A percentile compares a stretch with the other conserved stretches of the same genome.
Conservation (phyloP, 1,140 invertebrate genomes). For the Acromyrmex echinatior region DNA sequence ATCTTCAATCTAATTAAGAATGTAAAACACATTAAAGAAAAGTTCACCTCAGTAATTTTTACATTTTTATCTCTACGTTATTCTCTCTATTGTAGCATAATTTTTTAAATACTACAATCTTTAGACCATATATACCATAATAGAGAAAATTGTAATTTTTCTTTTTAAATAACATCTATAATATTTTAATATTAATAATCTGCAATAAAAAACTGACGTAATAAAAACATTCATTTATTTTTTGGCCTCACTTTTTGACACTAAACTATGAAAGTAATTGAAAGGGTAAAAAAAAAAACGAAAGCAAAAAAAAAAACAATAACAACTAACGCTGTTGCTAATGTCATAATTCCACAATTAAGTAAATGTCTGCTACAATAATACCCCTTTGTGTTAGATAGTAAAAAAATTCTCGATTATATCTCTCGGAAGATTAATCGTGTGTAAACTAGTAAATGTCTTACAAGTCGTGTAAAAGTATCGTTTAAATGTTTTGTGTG, state of each 20-base stretch:
- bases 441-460: neutral
- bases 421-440: slow-evolving; percentile 9
- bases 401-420: neutral
- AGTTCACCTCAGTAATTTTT: slow-evolving; percentile 24
- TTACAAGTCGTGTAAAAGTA: slow-evolving; percentile 47
- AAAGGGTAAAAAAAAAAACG: slow-evolving; percentile 62
- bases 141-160: slow-evolving; percentile 76
- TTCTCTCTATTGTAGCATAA: neutral
- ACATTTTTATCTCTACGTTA: slow-evolving; percentile 16
- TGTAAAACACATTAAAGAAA: slow-evolving; percentile 25
- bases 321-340: slow-evolving; percentile 59
- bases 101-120: slow-evolving; percentile 35
- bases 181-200: slow-evolving; percentile 79
- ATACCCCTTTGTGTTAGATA: slow-evolving; percentile 66
- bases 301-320: slow-evolving; percentile 61
- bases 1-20: neutral
- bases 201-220: slow-evolving; percentile 83
- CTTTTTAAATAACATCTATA: slow-evolving; percentile 80
- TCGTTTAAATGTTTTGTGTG: slow-evolving; percentile 50
- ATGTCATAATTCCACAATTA: slow-evolving; percentile 69
- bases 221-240: slow-evolving; percentile 82
- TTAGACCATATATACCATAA: slow-evolving; percentile 73
- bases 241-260: slow-evolving; percentile 83
- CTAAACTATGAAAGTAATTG: slow-evolving; percentile 74
- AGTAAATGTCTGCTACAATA: slow-evolving; percentile 72